Evolutionary conservation across 2,113 vertebrate species (phyloP).

Genomic region (Anolis carolinensis): DNA sequence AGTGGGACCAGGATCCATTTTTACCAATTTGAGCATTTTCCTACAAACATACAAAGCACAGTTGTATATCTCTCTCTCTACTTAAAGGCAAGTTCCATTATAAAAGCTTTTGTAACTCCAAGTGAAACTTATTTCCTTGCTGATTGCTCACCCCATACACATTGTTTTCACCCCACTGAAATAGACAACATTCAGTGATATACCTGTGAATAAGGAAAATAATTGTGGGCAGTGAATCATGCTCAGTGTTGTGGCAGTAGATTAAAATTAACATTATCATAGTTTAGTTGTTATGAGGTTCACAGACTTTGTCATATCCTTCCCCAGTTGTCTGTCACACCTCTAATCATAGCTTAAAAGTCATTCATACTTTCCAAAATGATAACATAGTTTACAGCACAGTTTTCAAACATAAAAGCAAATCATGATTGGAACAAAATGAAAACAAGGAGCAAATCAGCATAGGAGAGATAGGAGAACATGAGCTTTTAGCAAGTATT

Average conservation of each 20-base stretch:
- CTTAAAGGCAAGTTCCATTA: too few relatives aligned
- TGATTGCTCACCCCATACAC: too few relatives aligned
- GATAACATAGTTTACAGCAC: too few relatives aligned
- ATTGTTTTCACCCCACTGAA: background rate
- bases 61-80: too few relatives aligned
- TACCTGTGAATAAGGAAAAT: background rate
- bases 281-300: background rate
- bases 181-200: background rate
- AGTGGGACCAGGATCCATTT: too few relatives aligned
- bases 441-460: background rate
- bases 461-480: background rate
- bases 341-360: background rate
- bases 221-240: constrained; percentile 13
- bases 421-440: background rate
- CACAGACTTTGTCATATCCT: background rate
- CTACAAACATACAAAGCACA: too few relatives aligned
- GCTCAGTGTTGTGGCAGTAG: background rate
- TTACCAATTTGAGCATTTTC: too few relatives aligned
- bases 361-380: background rate
- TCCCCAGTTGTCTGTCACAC: background rate
- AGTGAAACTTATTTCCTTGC: too few relatives aligned
- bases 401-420: too few relatives aligned
- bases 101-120: too few relatives aligned
- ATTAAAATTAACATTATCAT: background rate
- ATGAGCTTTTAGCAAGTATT: too few relatives aligned